Conservation (phyloP, 2,888 invertebrate genomes). For the Cabera pusaria region DNA sequence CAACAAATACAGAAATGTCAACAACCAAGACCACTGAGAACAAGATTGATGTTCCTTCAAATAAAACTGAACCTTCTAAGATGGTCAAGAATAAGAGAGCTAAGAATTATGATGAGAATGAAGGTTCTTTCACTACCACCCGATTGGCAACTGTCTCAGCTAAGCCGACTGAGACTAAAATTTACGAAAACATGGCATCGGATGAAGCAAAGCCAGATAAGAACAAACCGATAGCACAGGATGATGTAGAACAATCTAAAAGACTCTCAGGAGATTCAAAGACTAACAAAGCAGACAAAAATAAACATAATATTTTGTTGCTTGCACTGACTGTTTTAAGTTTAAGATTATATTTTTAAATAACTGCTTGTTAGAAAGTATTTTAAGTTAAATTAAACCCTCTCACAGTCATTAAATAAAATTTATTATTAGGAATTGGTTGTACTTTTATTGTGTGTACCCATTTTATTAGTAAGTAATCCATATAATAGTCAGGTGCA, state of each 20-base stretch:
- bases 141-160: constrained; percentile 70
- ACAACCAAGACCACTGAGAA: constrained; percentile 26
- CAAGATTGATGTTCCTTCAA: no score
- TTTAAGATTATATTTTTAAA: constrained; percentile 49
- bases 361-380: constrained; percentile 38
- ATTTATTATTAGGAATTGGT: no score
- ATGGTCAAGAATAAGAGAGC: constrained; percentile 22
- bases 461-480: no score
- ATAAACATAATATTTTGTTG: constrained; percentile 39
- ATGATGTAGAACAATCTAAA: no score
- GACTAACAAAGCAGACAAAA: constrained; percentile 40
- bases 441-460: no score
- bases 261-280: constrained; percentile 23
- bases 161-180: constrained; percentile 56
- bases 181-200: constrained; percentile 65
- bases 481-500: no score
- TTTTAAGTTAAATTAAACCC: constrained; percentile 45
- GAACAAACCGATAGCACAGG: constrained; percentile 34
- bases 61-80: constrained; percentile 20
- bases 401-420: constrained; percentile 72
- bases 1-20: constrained; percentile 16
- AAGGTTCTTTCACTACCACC: constrained; percentile 56
- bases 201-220: constrained; percentile 70
- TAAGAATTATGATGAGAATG: constrained; percentile 23
- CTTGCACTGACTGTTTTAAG: constrained; percentile 39